Evolutionary conservation across 2,113 vertebrate genomes (phyloP), one percentile per base, ranked within the genome.

Genomic region (Peromyscus leucopus): DNA sequence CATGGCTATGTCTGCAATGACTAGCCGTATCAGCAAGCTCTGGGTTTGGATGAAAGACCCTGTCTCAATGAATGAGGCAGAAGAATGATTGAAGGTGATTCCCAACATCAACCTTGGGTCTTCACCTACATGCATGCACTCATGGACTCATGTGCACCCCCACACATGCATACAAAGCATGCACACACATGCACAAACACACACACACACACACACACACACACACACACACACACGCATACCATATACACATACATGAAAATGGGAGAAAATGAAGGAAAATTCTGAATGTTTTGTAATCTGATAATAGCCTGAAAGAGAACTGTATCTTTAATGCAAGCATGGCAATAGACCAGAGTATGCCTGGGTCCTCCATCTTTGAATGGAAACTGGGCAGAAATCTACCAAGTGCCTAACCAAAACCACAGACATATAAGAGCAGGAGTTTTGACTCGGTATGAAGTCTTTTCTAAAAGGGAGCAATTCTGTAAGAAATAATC

Each of bases 221-320:
- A 19, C 69, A 36, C 26, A 28, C 26, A 31, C 16, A 36, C 71
- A 33, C 42, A 46, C 24, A 28, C 13, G 48, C 12, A 79, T 26
- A 33, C 36, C 1, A 57, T 12, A 55, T 33, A 57, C 12, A 80
- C 51, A 80, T 31, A 57, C 33, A 80, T 6, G 17, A 80, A 80
- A 80, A 36, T 55, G 16, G 48, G 31, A 57, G 9, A 57, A 80
- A 57, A 80, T 33, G 57, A 55, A 80, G 51, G 51, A 7, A 2
- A 13, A 28, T 36, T 83, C 31, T 39, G 28, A 31, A 39, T 3
- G 0, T 39, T 63, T 69, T 74, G 26, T 22, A 9, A 61, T 2
- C 8, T 26, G 10, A 84, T 71, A 1, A 0, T 2, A 0, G 11
- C 12, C 0, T 4, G 26, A 59, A 42, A 55, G 55, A 48, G n/a